Conservation (phyloP, 2,888 invertebrate genomes). For the Drosophila tanythrix region DNA sequence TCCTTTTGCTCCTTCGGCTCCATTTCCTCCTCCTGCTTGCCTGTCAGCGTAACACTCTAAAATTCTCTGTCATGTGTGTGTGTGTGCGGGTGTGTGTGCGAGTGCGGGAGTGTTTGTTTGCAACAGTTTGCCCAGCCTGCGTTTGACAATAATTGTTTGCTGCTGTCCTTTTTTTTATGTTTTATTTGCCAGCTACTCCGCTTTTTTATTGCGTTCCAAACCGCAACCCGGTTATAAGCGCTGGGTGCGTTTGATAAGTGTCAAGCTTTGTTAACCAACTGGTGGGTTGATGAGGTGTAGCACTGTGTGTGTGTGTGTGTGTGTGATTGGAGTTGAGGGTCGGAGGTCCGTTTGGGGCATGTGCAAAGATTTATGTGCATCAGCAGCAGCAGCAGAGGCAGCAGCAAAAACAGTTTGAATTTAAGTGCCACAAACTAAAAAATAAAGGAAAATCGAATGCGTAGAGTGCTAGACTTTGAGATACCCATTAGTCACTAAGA, state of each 20-base stretch:
- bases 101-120: conserved; percentile 35
- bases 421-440: conserved; percentile 32
- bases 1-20: neutral
- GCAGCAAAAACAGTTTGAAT: conserved; percentile 60
- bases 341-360: neutral
- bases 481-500: conserved; percentile 6
- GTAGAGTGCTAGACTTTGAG: neutral
- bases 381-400: conserved; percentile 38
- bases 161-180: conserved; percentile 55
- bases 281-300: conserved; percentile 30
- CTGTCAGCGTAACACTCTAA: conserved; percentile 44
- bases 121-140: conserved; percentile 40
- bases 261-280: conserved; percentile 65
- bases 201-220: conserved; percentile 62
- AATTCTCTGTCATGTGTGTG: conserved; percentile 36
- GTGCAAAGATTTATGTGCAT: conserved; percentile 69
- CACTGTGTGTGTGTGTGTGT: neutral
- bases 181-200: conserved; percentile 59
- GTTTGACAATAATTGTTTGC: conserved; percentile 79
- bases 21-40: neutral
- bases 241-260: conserved; percentile 64
- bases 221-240: conserved; percentile 63
- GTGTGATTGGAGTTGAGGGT: neutral
- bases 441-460: conserved; percentile 7
- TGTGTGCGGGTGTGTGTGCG: neutral